A percentile compares a stretch with the other conserved stretches of the same genome.
Conservation (phyloP, 2,113 vertebrate genomes). For the Perca flavescens region DNA sequence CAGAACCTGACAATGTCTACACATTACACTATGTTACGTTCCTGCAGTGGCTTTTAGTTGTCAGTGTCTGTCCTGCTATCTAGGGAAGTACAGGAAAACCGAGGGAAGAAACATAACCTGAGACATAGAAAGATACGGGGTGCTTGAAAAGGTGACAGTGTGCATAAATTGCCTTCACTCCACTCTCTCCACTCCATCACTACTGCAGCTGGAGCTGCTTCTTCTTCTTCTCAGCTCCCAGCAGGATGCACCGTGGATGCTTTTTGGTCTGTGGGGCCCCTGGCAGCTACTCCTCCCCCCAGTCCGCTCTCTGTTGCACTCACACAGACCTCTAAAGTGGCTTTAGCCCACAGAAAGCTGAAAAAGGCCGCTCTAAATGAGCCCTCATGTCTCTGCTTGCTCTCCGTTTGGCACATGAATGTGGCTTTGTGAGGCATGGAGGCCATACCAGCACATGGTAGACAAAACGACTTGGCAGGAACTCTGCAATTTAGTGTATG, state of each 20-base stretch:
- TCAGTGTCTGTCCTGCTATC: neutral
- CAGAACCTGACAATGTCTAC: neutral
- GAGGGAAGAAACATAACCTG: neutral
- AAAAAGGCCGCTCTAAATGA: slow-evolving; percentile 64
- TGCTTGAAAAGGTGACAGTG: neutral
- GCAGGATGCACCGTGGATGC: slow-evolving; percentile 23
- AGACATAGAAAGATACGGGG: neutral
- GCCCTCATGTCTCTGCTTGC: slow-evolving; percentile 67
- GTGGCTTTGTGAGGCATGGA: slow-evolving; percentile 59
- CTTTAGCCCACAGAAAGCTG: slow-evolving; percentile 65
- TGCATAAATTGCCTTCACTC: neutral
- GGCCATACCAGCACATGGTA: slow-evolving; percentile 51
- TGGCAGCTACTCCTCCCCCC: slow-evolving; percentile 28
- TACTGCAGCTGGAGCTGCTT: slow-evolving; percentile 12
- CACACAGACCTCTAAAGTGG: slow-evolving; percentile 72
- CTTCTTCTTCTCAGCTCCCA: neutral
- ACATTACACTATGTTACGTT: neutral
- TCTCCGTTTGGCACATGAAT: slow-evolving; percentile 63
- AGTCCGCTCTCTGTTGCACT: slow-evolving; percentile 18
- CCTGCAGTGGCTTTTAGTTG: neutral
- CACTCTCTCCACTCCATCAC: slow-evolving; percentile 8
- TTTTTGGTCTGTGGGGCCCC: slow-evolving; percentile 48
- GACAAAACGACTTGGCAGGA: slow-evolving; percentile 57
- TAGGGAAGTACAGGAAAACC: neutral
- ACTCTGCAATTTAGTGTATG: slow-evolving; percentile 30